Base-by-base conservation (phyloP, 2,113 vertebrate species). In the Sapajus apella region DNA sequence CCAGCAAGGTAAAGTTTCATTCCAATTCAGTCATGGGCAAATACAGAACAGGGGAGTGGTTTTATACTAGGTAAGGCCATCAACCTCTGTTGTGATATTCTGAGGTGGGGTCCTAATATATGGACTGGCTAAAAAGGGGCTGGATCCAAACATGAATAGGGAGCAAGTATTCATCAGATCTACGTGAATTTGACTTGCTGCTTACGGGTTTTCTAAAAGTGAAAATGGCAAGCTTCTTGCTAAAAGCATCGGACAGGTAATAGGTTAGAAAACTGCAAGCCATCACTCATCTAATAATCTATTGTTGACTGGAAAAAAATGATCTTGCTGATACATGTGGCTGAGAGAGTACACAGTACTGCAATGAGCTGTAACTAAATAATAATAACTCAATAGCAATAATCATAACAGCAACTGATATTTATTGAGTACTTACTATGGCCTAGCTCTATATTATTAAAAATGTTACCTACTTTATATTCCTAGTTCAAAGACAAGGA, bases 191-290 rank as follows among this genome's bases (percentile, higher is more conserved):
- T 73, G 37, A 58, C 45, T 83, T 40, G 52, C 25, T 50, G 76
- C n/a, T 81, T 82, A 56, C 1, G 5, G 35, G 8, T 75, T 92
- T 95, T 84, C 55, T 68, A 68, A 95, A 84, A 40, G 79, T 32
- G 45, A 96, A 89, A 96, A 77, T 20, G 89, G 50, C 40, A 77
- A 92, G 13, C 61, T 87, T 96, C 79, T 90, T 91, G 20, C 32
- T 86, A 72, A 87, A 95, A 92, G 27, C 20, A 80, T 81, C 25
- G 80, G 30, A 66, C 11, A 55, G 58, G 56, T 84, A 84, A 90
- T 25, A 23, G 68, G 77, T 32, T 73, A 40, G 30, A 83, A 80
- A 94, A 90, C 7, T 77, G 25, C 20, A 97, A 96, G 12, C 13
- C 30, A 37, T 55, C 18, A 50, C 55, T 80, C 61, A 87, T 84